phyloP scores from a whole-genome alignment of 2,113 vertebrate species.

The Anarrhichthys ocellatus region DNA sequence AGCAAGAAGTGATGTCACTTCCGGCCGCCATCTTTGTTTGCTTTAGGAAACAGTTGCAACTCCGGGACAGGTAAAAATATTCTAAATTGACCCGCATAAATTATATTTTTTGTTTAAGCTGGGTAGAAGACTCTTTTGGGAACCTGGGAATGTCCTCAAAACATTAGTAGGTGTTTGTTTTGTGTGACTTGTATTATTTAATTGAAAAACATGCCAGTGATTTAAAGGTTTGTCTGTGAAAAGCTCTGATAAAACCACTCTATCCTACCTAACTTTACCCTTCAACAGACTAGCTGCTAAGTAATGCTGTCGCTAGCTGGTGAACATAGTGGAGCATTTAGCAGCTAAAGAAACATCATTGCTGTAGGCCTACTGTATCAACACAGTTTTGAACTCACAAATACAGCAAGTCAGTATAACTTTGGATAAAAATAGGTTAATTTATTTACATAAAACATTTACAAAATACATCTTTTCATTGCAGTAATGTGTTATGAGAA shows the following conservation, averaged over 20 bases:
- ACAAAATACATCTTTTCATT: constrained; percentile 69
- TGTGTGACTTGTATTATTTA: background rate
- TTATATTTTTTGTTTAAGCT: background rate
- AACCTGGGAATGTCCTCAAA: background rate
- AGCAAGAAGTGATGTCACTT: background rate
- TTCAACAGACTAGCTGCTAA: background rate
- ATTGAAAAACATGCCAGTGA: background rate
- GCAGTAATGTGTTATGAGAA: constrained; percentile 40
- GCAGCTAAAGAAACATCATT: background rate
- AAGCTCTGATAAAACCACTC: background rate
- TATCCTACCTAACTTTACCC: background rate
- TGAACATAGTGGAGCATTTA: background rate
- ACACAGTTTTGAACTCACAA: background rate
- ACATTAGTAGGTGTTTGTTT: constrained; percentile 2
- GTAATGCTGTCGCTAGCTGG: background rate
- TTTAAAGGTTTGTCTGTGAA: background rate
- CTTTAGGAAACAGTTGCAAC: background rate
- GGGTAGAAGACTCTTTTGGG: background rate
- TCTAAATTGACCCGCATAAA: background rate
- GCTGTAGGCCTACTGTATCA: background rate
- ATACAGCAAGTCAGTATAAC: background rate
- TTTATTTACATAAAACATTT: constrained; percentile 81
- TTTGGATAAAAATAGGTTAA: constrained; percentile 76
- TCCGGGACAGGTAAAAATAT: background rate
- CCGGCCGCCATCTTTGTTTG: constrained; percentile 37